phyloP scores from a whole-genome alignment of 2,888 invertebrate genomes.

The Heliconius erato region DNA sequence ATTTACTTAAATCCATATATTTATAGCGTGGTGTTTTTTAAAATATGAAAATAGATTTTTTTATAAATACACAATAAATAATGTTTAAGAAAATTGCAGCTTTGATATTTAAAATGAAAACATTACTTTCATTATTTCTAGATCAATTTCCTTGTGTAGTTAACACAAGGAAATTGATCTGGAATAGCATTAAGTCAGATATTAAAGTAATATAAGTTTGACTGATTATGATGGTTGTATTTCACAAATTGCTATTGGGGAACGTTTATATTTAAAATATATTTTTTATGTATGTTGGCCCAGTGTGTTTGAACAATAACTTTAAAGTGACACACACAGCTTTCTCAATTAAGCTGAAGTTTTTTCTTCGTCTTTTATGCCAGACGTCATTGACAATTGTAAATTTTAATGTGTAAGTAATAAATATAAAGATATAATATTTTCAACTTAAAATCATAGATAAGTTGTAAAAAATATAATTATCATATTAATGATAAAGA shows the following conservation, averaged over 20 bases:
- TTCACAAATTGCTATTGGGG: too few species aligned
- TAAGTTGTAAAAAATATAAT: not conserved
- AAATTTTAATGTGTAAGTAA: not conserved
- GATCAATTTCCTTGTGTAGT: too few species aligned
- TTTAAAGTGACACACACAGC: not conserved
- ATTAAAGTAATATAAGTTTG: too few species aligned
- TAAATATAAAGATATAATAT: not conserved
- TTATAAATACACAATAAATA: not conserved
- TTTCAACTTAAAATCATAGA: not conserved
- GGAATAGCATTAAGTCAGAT: too few species aligned
- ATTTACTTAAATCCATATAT: too few species aligned
- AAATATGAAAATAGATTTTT: not conserved
- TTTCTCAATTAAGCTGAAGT: not conserved
- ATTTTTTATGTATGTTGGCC: not conserved
- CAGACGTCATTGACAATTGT: not conserved
- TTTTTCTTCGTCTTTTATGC: not conserved
- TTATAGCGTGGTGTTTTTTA: too few species aligned
- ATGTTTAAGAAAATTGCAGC: not conserved
- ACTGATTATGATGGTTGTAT: too few species aligned
- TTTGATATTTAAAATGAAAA: not conserved
- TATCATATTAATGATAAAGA: not conserved
- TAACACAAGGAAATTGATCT: too few species aligned
- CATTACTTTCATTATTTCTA: too few species aligned
- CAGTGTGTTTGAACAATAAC: not conserved
- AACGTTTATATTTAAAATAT: not conserved